Evolutionary conservation across 2,113 vertebrate genomes (phyloP).

Genomic region (Rana temporaria): DNA sequence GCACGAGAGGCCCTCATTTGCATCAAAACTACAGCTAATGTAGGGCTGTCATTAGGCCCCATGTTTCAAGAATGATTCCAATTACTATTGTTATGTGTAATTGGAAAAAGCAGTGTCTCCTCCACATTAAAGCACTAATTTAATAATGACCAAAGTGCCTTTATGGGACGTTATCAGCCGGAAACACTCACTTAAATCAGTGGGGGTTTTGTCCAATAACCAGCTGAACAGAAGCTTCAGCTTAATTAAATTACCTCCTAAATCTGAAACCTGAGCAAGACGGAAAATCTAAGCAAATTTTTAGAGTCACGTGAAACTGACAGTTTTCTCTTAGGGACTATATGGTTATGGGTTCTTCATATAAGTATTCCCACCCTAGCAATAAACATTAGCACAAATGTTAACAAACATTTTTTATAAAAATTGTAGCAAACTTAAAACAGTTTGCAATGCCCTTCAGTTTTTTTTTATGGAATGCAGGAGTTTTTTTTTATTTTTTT

Average conservation of each 20-base stretch:
- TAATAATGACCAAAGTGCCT: conserved; percentile 18
- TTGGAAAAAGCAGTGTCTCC: conserved; percentile 20
- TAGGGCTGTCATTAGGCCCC: conserved; percentile 3
- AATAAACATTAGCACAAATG: no score
- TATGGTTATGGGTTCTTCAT: no score
- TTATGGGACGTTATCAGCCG: conserved; percentile 23
- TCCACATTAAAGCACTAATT: conserved; percentile 29
- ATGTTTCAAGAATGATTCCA: conserved; percentile 17
- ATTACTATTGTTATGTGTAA: conserved; percentile 28
- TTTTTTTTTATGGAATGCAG: no score
- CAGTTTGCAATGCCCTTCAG: no score
- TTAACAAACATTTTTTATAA: no score
- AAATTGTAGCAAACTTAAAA: no score
- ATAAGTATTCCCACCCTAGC: no score
- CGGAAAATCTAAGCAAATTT: conserved; percentile 12
- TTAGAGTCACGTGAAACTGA: no score
- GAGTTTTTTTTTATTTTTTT: no score
- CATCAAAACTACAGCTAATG: not conserved
- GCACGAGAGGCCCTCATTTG: not conserved
- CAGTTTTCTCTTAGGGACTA: no score
- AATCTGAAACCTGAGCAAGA: conserved; percentile 36
- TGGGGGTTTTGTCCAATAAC: conserved; percentile 25
- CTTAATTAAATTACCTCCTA: conserved; percentile 31
- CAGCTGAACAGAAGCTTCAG: conserved; percentile 2
- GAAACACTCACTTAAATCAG: conserved; percentile 42